phyloP scores from a whole-genome alignment of 2,113 vertebrate genomes.

The Carassius auratus region DNA sequence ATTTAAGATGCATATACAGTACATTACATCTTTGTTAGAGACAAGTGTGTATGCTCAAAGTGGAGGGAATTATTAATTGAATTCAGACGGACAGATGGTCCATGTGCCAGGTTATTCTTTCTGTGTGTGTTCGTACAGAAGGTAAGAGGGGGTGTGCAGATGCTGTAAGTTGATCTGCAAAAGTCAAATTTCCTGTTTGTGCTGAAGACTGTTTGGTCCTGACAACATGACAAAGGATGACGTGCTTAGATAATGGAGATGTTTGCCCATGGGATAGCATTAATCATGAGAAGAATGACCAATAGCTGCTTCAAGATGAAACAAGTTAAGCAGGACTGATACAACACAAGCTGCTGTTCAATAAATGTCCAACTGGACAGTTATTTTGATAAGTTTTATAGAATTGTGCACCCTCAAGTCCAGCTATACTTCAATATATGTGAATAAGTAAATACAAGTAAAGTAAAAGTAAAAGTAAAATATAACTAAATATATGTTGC shows the following conservation, averaged over 20 bases:
- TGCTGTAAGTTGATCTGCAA: constrained; percentile 68
- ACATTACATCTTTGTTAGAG: too few relatives aligned
- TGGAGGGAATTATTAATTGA: constrained; percentile 54
- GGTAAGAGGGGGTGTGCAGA: constrained; percentile 59
- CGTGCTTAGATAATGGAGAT: constrained; percentile 62
- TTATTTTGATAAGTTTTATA: neutral
- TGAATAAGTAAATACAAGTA: too few relatives aligned
- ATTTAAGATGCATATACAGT: constrained; percentile 40
- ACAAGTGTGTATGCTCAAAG: constrained; percentile 34
- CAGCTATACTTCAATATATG: neutral
- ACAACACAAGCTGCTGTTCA: constrained; percentile 4
- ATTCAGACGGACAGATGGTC: constrained; percentile 51
- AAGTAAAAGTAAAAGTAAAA: too few relatives aligned
- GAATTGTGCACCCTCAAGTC: neutral
- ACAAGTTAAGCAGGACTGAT: constrained; percentile 34
- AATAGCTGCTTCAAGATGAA: constrained; percentile 52
- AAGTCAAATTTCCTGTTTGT: constrained; percentile 72
- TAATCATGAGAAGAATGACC: constrained; percentile 58
- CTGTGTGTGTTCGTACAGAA: constrained; percentile 33
- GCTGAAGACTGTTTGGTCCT: constrained; percentile 53
- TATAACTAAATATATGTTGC: too few relatives aligned
- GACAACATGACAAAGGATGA: constrained; percentile 63
- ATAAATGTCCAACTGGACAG: constrained; percentile 1
- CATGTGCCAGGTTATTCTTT: constrained; percentile 48
- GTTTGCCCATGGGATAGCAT: constrained; percentile 60